phyloP scores from a whole-genome alignment of 1,140 invertebrate genomes.

The Bathynomus jamesi region DNA sequence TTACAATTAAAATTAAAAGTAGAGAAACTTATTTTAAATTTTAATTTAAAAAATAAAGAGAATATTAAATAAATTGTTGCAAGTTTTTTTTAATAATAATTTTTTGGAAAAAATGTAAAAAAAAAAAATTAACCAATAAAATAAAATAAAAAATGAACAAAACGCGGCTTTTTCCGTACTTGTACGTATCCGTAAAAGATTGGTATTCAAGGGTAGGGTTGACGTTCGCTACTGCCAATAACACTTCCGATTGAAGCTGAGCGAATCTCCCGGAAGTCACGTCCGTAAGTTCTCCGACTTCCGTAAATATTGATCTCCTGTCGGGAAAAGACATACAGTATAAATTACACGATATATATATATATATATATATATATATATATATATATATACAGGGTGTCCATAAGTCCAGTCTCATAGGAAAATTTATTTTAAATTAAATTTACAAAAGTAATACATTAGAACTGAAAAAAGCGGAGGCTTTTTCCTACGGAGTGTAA shows the following conservation, averaged over 20 bases:
- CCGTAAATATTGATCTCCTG: slow-evolving; percentile 43
- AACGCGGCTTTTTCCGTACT: slow-evolving; percentile 9
- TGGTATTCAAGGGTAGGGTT: slow-evolving; percentile 44
- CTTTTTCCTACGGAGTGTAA: too few relatives aligned
- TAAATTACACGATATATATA: neutral
- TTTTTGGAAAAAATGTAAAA: too few relatives aligned
- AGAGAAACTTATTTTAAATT: too few relatives aligned
- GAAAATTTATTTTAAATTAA: too few relatives aligned
- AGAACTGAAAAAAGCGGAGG: too few relatives aligned
- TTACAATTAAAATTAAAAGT: too few relatives aligned
- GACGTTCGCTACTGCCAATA: slow-evolving; percentile 40
- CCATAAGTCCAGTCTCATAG: too few relatives aligned
- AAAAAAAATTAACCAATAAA: too few relatives aligned
- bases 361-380: neutral
- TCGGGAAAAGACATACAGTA: neutral
- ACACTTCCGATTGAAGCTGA: slow-evolving; percentile 40
- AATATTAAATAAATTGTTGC: too few relatives aligned
- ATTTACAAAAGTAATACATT: too few relatives aligned
- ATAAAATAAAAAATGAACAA: neutral
- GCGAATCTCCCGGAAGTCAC: slow-evolving; percentile 40
- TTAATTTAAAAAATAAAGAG: too few relatives aligned
- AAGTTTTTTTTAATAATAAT: too few relatives aligned
- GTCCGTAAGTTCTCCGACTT: slow-evolving; percentile 43
- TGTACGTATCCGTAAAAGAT: slow-evolving; percentile 40
- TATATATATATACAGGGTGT: neutral